A percentile compares a stretch with the other conserved stretches of the same genome.
These are phyloP conservation scores for Ruditapes philippinarum DNA, from an alignment of 1,140 invertebrate genomes.

Conservation along the genomic window DNA sequence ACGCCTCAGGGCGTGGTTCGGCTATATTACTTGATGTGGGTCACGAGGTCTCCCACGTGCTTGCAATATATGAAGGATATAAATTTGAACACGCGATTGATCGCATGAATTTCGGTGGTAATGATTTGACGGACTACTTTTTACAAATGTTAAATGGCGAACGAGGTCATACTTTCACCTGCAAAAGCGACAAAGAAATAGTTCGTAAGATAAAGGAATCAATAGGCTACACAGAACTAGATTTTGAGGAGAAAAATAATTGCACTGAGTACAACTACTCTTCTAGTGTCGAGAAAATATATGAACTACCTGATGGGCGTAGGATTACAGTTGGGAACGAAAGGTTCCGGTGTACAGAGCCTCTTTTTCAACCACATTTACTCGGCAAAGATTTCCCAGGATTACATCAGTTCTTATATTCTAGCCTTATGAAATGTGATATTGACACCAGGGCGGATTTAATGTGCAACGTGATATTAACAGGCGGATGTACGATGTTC, in stretches of 20 bases:
- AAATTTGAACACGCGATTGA: slow-evolving; percentile 92
- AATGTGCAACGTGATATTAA: slow-evolving; percentile 64
- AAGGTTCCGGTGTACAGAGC: slow-evolving; percentile 75
- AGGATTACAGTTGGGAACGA: not conserved
- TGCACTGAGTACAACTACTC: slow-evolving; percentile 90
- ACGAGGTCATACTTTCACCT: slow-evolving; percentile 90
- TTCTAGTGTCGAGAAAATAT: slow-evolving; percentile 66
- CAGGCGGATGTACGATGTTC: slow-evolving; percentile 68
- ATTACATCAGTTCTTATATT: slow-evolving; percentile 91
- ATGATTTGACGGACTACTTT: slow-evolving; percentile 98
- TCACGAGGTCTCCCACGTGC: slow-evolving; percentile 94
- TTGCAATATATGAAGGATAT: slow-evolving; percentile 89
- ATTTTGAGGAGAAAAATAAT: slow-evolving; percentile 96
- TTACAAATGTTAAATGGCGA: slow-evolving; percentile 98
- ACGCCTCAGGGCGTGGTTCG: slow-evolving; percentile 97
- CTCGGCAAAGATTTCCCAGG: slow-evolving; percentile 64
- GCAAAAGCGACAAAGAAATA: slow-evolving; percentile 83
- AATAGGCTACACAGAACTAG: slow-evolving; percentile 85
- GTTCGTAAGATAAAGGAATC: slow-evolving; percentile 94
- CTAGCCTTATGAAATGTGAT: slow-evolving; percentile 91
- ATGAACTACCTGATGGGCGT: slow-evolving; percentile 38
- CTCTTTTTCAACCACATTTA: slow-evolving; percentile 91
- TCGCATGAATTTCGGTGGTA: slow-evolving; percentile 95
- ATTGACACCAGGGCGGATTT: slow-evolving; percentile 66
- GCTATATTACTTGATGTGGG: slow-evolving; percentile 92